A percentile compares a stretch with the other conserved stretches of the same genome.
These are phyloP conservation scores for Leptothorax acervorum DNA, from an alignment of 2,888 invertebrate species.

Conservation along the genomic window DNA sequence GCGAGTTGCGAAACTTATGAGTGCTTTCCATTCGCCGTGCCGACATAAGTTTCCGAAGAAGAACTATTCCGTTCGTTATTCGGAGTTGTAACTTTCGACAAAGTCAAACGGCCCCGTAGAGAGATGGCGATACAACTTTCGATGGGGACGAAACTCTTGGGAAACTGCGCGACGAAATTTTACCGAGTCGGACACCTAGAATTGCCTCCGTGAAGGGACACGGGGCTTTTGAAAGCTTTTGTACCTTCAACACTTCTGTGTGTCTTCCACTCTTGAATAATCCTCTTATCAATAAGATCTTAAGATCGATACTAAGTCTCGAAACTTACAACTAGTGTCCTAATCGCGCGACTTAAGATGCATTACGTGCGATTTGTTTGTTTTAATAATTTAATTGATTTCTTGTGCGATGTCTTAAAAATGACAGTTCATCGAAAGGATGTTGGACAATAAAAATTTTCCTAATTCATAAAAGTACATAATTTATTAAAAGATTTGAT, in stretches of 20 bases:
- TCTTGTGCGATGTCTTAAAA: not conserved
- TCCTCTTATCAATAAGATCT: slow-evolving; percentile 25
- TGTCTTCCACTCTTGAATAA: slow-evolving; percentile 17
- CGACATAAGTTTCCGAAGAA: slow-evolving; percentile 27
- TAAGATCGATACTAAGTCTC: not conserved
- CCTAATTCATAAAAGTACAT: not conserved
- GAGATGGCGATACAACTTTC: slow-evolving; percentile 38
- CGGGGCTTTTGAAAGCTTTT: slow-evolving; percentile 4
- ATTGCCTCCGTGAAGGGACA: slow-evolving; percentile 10
- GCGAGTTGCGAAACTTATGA: not conserved
- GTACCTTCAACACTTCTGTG: slow-evolving; percentile 4
- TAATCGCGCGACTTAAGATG: not conserved
- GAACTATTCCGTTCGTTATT: slow-evolving; percentile 31
- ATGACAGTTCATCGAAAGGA: not conserved
- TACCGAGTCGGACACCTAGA: slow-evolving; percentile 23
- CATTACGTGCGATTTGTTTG: not conserved
- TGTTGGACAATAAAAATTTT: not conserved
- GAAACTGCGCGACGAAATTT: slow-evolving; percentile 19
- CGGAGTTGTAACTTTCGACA: slow-evolving; percentile 38
- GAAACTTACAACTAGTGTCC: not conserved
- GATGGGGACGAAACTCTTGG: slow-evolving; percentile 33
- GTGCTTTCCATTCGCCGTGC: not conserved
- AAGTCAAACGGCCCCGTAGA: slow-evolving; percentile 27
- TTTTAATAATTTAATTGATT: not conserved
- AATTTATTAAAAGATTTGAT: not conserved